These are phyloP conservation scores for Pao palembangensis DNA, from an alignment of 2,113 vertebrate genomes.

Conservation along the genomic window DNA sequence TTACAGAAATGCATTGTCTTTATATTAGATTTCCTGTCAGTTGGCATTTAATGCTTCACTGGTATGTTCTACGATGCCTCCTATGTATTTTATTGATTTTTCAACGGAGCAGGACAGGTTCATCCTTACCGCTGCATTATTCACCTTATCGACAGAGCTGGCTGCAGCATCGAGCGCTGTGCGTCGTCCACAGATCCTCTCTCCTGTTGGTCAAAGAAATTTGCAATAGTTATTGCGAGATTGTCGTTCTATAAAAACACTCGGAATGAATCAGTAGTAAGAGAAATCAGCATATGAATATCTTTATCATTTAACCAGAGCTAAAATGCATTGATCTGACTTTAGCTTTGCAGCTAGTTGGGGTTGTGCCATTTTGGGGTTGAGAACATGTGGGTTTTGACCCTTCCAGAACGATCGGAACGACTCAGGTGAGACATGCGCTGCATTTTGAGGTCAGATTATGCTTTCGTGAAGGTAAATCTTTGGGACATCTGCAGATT, in stretches of 20 bases:
- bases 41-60: constrained; percentile 8
- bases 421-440: constrained; percentile 15
- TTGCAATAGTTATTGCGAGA: too few relatives aligned
- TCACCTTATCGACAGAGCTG: constrained; percentile 31
- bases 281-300: background rate
- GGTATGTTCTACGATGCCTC: background rate
- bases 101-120: constrained; percentile 14
- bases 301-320: background rate
- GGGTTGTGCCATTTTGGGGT: too few relatives aligned
- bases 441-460: constrained; percentile 11
- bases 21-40: background rate
- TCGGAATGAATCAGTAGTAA: background rate
- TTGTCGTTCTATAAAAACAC: background rate
- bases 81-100: constrained; percentile 23
- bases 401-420: constrained; percentile 11
- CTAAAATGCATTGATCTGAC: too few relatives aligned
- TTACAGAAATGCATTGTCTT: background rate
- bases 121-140: constrained; percentile 17
- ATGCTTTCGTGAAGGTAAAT: background rate
- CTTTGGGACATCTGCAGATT: background rate
- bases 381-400: background rate
- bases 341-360: background rate
- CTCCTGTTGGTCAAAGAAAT: background rate
- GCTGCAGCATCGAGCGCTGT: constrained; percentile 17
- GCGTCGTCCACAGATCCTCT: constrained; percentile 2